Evolutionary conservation across 2,113 vertebrate genomes (phyloP).

Genomic region (Asarcornis scutulata): DNA sequence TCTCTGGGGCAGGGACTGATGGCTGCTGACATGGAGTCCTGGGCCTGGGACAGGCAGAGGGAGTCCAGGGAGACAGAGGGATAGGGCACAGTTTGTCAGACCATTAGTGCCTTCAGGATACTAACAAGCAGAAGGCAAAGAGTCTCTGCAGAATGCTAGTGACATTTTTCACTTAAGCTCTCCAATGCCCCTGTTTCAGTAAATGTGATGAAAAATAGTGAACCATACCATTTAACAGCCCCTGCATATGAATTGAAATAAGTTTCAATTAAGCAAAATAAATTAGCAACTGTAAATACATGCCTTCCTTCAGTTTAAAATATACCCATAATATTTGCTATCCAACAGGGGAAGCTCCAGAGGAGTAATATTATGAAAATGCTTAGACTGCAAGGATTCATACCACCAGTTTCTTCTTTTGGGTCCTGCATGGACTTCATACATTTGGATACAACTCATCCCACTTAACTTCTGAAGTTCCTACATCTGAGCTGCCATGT

Average conservation of each 20-base stretch:
- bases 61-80: fast-evolving
- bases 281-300: background rate
- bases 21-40: background rate
- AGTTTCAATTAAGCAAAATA: background rate
- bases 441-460: background rate
- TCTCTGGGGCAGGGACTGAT: fast-evolving
- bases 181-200: background rate
- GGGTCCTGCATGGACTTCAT: background rate
- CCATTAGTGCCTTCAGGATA: background rate
- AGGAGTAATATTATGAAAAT: background rate
- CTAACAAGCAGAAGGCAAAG: background rate
- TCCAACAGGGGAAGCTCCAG: background rate
- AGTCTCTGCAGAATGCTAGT: background rate
- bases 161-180: background rate
- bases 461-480: background rate
- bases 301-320: background rate
- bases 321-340: fast-evolving
- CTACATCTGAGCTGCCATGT: background rate
- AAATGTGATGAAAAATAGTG: background rate
- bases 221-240: background rate
- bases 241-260: background rate
- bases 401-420: background rate
- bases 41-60: fast-evolving
- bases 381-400: fast-evolving
- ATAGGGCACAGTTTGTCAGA: background rate